phyloP scores from a whole-genome alignment of 2,888 invertebrate species.

The Tortricodes alternella region DNA sequence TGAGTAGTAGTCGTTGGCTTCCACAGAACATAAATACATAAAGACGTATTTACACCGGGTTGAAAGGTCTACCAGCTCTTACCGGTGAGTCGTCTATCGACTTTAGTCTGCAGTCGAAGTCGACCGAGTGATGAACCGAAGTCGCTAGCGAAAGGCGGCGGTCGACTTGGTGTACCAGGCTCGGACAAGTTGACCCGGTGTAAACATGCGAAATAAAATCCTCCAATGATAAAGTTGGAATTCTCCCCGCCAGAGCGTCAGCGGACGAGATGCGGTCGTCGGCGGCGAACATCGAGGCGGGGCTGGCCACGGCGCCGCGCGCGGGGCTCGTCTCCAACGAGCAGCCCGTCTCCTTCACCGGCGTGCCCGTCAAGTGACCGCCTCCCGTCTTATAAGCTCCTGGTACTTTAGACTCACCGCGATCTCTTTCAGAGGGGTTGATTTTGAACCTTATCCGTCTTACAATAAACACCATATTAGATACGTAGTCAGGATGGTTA shows the following conservation, averaged over 20 bases:
- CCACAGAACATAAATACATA: background rate
- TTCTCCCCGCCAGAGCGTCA: conserved; percentile 85
- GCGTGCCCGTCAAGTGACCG: conserved; percentile 78
- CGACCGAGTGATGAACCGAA: too few species aligned
- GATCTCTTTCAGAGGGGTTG: background rate
- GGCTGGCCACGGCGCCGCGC: conserved; percentile 83
- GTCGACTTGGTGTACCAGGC: too few species aligned
- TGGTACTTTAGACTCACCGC: conserved; percentile 35
- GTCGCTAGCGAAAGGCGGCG: too few species aligned
- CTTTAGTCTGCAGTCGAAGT: too few species aligned
- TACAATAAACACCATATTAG: background rate
- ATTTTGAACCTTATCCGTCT: background rate
- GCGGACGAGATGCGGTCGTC: conserved; percentile 90
- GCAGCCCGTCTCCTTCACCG: conserved; percentile 90
- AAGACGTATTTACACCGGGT: too few species aligned
- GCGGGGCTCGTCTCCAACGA: conserved; percentile 91
- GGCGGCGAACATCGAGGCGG: conserved; percentile 80
- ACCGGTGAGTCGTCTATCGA: too few species aligned
- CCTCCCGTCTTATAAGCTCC: conserved; percentile 38
- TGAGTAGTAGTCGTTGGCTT: background rate
- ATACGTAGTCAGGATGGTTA: background rate
- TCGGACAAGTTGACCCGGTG: too few species aligned
- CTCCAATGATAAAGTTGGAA: background rate
- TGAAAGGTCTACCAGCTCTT: too few species aligned
- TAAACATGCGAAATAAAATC: too few species aligned